phyloP scores from a whole-genome alignment of 2,113 vertebrate species.

The Gadus macrocephalus region DNA sequence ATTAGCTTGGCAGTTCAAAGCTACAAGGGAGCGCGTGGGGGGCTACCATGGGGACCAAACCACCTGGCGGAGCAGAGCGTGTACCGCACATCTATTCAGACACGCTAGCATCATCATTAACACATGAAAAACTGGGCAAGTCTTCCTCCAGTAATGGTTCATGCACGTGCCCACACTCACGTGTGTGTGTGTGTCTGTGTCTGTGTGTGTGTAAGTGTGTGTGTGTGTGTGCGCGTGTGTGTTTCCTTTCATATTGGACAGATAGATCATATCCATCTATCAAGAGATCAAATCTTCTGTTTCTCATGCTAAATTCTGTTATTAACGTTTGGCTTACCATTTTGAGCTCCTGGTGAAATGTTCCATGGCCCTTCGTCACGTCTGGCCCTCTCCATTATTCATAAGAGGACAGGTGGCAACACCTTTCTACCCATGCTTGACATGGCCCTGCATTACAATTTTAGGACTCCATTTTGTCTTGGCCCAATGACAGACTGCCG shows the following conservation, averaged over 20 bases:
- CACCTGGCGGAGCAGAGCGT: constrained; percentile 12
- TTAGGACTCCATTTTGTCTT: constrained; percentile 5
- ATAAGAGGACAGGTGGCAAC: neutral
- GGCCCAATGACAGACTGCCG: neutral
- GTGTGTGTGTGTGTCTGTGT: neutral
- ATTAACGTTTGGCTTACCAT: neutral
- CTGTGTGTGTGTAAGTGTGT: neutral
- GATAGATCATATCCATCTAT: neutral
- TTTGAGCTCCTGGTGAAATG: too few species aligned
- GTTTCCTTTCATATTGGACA: neutral
- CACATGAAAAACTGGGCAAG: neutral
- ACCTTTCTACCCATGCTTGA: constrained; percentile 1
- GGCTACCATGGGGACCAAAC: constrained; percentile 3
- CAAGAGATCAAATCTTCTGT: neutral
- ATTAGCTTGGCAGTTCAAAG: constrained; percentile 19
- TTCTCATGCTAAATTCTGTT: neutral
- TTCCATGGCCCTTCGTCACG: neutral
- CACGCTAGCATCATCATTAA: constrained; percentile 23
- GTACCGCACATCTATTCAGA: constrained; percentile 23
- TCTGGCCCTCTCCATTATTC: constrained; percentile 1
- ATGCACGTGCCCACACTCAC: neutral
- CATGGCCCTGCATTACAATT: constrained; percentile 8
- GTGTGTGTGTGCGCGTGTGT: too few species aligned
- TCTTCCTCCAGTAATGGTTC: neutral
- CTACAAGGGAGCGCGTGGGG: neutral